A percentile compares a stretch with the other conserved stretches of the same genome.
Conservation (phyloP, 2,888 invertebrate genomes). For the Strigamia crassipes region DNA sequence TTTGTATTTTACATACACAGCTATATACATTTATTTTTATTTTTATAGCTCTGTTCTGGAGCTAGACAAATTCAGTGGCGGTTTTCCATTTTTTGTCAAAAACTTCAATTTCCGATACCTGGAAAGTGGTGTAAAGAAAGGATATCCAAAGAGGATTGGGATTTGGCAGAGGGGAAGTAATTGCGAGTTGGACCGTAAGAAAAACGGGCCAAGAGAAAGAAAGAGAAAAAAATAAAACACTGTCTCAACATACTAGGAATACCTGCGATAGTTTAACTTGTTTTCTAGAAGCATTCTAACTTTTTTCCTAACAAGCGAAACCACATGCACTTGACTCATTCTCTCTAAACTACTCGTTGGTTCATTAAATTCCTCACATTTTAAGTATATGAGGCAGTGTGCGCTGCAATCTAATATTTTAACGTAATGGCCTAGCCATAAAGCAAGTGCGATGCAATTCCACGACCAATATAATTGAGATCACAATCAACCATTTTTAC, state of each 20-base stretch:
- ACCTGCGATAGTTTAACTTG: background rate
- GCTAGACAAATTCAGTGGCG: conserved; percentile 8
- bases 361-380: background rate
- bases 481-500: background rate
- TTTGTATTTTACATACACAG: background rate
- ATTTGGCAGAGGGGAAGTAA: conserved; percentile 11
- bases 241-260: background rate
- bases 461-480: too few relatives aligned
- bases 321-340: background rate
- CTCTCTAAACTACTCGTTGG: background rate
- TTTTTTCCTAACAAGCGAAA: background rate
- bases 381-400: background rate
- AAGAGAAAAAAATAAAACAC: background rate
- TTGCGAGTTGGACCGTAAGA: conserved; percentile 4
- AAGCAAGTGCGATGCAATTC: background rate
- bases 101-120: conserved; percentile 21
- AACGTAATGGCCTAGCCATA: background rate
- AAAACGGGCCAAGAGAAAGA: background rate
- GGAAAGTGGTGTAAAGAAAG: conserved; percentile 16
- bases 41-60: background rate
- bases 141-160: conserved; percentile 21
- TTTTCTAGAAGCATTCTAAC: background rate
- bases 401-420: background rate
- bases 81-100: background rate
- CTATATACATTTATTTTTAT: too few relatives aligned